Evolutionary conservation across 2,888 invertebrate species (phyloP), one percentile per base, ranked within the genome.

Genomic region (Megalurothrips usitatus): DNA sequence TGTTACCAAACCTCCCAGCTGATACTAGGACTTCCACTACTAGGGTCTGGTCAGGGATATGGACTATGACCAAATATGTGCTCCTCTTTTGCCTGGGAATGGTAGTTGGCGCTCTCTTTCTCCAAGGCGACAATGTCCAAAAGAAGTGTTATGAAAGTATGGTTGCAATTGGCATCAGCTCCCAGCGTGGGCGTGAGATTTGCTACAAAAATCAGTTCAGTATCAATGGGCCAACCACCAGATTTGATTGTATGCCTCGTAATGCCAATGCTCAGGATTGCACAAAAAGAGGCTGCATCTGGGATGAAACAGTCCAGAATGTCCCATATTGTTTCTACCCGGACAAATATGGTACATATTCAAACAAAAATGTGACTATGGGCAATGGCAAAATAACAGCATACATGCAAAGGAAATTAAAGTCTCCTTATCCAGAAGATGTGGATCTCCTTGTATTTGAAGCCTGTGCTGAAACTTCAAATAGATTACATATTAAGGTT

Each of bases 321-420:
- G 88, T 90, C 0, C 94, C 95, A 0, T 93, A 90, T 86, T 95
- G 95, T 86, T 94, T 90, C 87, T 95, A 92, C 86, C 93, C 94
- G 0, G 87, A 89, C 0, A 89, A 91, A 82, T 94, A 91, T 87
- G 88, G 88, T 80, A 89, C 91, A n/a, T 94, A 93, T 85, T 88
- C 88, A 80, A 91, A 91, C 84, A 84, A 90, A 2, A 93, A 93
- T 85, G 88, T 90, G 83, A 91, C 90, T 0, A 88, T 90, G 83
- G 90, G 90, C 49, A 89, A 88, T n/a, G 91, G 90, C 84, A 91
- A 92, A 0, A 87, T 91, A 83, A 87, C 87, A 1, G 91, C 90
- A 0, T 91, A 89, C 85, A 88, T 92, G 83, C 89, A 89, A 84
- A 87, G 89, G 79, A 87, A 86, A 14, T 88, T 89, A 6, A 88